Evolutionary conservation across 2,888 invertebrate species (phyloP), one percentile per base, ranked within the genome.

Genomic region (Calameuta idolon): DNA sequence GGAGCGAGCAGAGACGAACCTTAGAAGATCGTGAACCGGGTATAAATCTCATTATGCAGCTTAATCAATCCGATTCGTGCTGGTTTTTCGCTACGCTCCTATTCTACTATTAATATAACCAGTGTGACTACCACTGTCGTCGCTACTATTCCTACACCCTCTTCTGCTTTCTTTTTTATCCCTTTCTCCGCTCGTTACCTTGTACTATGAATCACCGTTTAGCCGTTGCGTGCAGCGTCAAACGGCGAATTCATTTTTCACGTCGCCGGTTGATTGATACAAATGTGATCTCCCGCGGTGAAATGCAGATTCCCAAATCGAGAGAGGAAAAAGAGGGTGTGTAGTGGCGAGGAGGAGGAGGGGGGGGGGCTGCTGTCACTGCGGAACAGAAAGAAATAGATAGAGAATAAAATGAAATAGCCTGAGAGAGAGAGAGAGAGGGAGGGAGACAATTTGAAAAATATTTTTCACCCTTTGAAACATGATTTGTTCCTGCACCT

Each of bases 231-330:
- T 85, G 86, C 71, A 69, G 81, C 83, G 80, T 82, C 82, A 81
- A 85, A 71, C 31, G 71, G 33, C 33, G 31, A 34, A 87, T 88
- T 87, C 87, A 89, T 89, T 89, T 89, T 88, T 89, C 89, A 88
- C 82, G 89, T 89, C 87, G 79, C 71, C 79, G 76, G 76, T 81
- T 87, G 89, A 89, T 89, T 87, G 87, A 88, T 89, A 89, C 85
- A 85, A 89, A 88, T 85, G 85, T 83, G 86, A 83, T 81, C 84
- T 74, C 77, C 79, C 80, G 82, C 76, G 76, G 79, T 75, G 78
- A 75, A 71, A 69, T 75, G 34, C 34, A 37, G 74, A 71, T 31
- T 31, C 71, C 31, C 12, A 34, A 71, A 71, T 31, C 71, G 33
- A 5, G 35, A 55, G 71, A 74, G 75, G 71, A 69, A 30, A 69